phyloP scores from a whole-genome alignment of 2,888 invertebrate genomes.

The Colostygia pectinataria region DNA sequence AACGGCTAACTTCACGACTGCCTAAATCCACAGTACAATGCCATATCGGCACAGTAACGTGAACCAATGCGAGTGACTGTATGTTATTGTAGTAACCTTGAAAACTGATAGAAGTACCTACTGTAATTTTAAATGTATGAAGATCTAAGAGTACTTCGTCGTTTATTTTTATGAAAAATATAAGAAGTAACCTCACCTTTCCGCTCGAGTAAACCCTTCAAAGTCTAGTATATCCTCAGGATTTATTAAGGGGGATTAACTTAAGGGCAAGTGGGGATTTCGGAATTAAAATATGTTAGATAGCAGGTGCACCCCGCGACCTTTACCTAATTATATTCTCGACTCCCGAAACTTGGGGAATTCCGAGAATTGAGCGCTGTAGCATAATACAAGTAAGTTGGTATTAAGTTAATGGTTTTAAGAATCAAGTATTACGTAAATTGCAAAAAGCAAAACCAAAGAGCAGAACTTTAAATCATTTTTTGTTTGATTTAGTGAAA shows the following conservation, averaged over 20 bases:
- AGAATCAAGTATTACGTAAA: no score
- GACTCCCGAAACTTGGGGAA: conserved; percentile 19
- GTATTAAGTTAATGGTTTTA: no score
- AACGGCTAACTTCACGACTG: no score
- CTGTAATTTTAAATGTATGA: no score
- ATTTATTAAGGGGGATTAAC: conserved; percentile 34
- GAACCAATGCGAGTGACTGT: no score
- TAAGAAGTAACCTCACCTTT: neutral
- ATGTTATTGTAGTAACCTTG: no score
- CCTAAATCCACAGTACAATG: no score
- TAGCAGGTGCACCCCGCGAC: conserved; percentile 35
- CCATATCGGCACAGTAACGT: no score
- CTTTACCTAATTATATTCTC: conserved; percentile 35
- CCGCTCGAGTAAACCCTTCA: conserved; percentile 6
- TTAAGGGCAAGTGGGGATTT: conserved; percentile 31
- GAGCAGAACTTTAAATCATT: no score
- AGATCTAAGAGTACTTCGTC: neutral
- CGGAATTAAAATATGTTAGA: conserved; percentile 34
- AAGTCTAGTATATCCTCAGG: conserved; percentile 18
- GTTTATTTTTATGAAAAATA: neutral
- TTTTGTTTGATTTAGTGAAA: no score
- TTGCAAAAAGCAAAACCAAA: no score
- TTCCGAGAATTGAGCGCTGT: conserved; percentile 5
- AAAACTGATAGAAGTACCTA: no score
- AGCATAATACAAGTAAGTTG: neutral